These are phyloP conservation scores for Shargacucullia verbasci DNA, from an alignment of 2,888 invertebrate species.

Conservation along the genomic window DNA sequence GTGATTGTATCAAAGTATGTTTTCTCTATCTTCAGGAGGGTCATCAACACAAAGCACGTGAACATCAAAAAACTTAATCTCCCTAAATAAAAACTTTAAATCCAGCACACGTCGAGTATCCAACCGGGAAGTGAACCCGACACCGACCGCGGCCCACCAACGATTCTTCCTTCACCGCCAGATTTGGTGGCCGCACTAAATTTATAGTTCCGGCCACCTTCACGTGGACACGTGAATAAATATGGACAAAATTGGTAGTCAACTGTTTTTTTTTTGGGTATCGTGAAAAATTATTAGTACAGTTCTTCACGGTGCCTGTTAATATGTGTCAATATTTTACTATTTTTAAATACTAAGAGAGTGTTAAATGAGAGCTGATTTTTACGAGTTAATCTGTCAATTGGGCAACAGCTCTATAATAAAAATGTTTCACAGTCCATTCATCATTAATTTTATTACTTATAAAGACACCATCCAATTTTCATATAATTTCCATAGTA, in stretches of 20 bases:
- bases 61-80: slow-evolving; percentile 54
- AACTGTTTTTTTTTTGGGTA: slow-evolving; percentile 26
- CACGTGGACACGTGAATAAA: slow-evolving; percentile 76
- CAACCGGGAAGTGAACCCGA: slow-evolving; percentile 78
- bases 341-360: too few species aligned
- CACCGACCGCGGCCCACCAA: slow-evolving; percentile 81
- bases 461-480: too few species aligned
- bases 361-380: too few species aligned
- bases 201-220: slow-evolving; percentile 84
- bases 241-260: slow-evolving; percentile 54
- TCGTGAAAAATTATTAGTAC: slow-evolving; percentile 11
- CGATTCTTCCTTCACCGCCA: slow-evolving; percentile 68
- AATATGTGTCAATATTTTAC: background rate
- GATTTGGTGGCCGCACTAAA: slow-evolving; percentile 74
- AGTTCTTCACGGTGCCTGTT: background rate
- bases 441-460: too few species aligned
- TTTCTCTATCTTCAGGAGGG: too few species aligned
- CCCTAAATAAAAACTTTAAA: slow-evolving; percentile 58
- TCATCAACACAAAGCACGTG: slow-evolving; percentile 25
- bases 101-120: slow-evolving; percentile 67
- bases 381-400: too few species aligned
- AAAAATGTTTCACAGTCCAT: too few species aligned
- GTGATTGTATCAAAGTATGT: too few species aligned
- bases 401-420: too few species aligned
- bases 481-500: too few species aligned